Percentiles rank a stretch among this genome's conserved stretches.
phyloP scores from a whole-genome alignment of 92 coral and sea anemone species.

The Bergia puertoricense region DNA sequence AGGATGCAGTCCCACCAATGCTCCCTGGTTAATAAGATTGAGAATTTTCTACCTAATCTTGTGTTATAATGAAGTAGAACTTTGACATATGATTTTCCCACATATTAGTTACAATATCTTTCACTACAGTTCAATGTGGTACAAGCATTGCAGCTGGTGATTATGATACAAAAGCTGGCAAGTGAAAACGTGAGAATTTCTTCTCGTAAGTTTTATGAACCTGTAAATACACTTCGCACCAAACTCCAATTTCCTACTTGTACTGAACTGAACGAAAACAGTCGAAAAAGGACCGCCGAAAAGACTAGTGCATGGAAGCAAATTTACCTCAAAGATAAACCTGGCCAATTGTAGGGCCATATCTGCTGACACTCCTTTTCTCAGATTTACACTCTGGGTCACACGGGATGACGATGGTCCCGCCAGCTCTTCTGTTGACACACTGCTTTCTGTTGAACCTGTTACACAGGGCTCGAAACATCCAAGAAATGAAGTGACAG shows the following conservation, averaged over 20 bases:
- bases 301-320: not conserved
- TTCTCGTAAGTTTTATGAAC: not conserved
- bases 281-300: not conserved
- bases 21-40: constrained; percentile 52
- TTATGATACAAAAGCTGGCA: not conserved
- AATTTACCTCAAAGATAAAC: constrained; percentile 77
- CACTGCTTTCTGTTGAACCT: constrained; percentile 2
- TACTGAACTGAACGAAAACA: not conserved
- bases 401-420: constrained; percentile 58
- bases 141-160: not conserved
- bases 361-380: constrained; percentile 76
- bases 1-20: constrained; percentile 61
- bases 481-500: constrained; percentile 80
- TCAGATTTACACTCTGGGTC: constrained; percentile 42
- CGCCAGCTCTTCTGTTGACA: constrained; percentile 25
- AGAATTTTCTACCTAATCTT: not conserved
- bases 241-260: not conserved
- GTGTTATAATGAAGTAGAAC: not conserved
- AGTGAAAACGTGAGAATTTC: not conserved
- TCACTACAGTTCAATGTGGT: not conserved
- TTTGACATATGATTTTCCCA: too few species aligned
- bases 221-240: too few species aligned
- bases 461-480: constrained; percentile 79
- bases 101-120: not conserved
- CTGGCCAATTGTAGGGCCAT: constrained; percentile 73